A percentile compares a stretch with the other conserved stretches of the same genome.
These are phyloP conservation scores for Tilapia sparmanii DNA, from an alignment of 2,113 vertebrate genomes.

Conservation along the genomic window DNA sequence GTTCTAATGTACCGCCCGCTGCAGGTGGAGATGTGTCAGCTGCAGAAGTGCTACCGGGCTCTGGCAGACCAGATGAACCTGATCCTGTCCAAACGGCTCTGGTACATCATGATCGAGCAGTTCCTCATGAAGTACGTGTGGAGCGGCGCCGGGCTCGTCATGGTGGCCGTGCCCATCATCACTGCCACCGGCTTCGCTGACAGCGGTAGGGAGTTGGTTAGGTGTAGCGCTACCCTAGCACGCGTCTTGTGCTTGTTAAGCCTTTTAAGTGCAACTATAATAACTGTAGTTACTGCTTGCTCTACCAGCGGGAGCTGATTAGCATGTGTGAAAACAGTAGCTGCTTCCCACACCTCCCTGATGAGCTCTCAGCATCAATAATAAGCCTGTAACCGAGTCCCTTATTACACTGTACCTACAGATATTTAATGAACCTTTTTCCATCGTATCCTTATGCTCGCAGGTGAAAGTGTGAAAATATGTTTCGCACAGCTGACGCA, in stretches of 20 bases:
- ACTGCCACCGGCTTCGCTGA: constrained; percentile 94
- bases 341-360: background rate
- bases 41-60: constrained; percentile 92
- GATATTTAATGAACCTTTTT: background rate
- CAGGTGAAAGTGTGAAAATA: background rate
- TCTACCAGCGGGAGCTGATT: background rate
- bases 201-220: constrained; percentile 73
- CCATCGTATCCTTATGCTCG: background rate
- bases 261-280: background rate
- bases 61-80: constrained; percentile 93
- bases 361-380: background rate
- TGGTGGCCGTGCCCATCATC: constrained; percentile 99
- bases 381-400: background rate
- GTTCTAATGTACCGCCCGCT: background rate
- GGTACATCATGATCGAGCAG: constrained; percentile 99
- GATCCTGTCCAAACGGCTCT: constrained; percentile 93
- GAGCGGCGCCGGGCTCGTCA: constrained; percentile 91
- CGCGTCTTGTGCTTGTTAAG: background rate
- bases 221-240: background rate
- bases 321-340: background rate
- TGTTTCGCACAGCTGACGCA: background rate
- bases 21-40: constrained; percentile 95
- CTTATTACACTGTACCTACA: background rate
- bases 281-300: background rate
- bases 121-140: constrained; percentile 99